Evolutionary conservation across 2,888 invertebrate species (phyloP), one percentile per base, ranked within the genome.

Genomic region (Nomada hirtipes): DNA sequence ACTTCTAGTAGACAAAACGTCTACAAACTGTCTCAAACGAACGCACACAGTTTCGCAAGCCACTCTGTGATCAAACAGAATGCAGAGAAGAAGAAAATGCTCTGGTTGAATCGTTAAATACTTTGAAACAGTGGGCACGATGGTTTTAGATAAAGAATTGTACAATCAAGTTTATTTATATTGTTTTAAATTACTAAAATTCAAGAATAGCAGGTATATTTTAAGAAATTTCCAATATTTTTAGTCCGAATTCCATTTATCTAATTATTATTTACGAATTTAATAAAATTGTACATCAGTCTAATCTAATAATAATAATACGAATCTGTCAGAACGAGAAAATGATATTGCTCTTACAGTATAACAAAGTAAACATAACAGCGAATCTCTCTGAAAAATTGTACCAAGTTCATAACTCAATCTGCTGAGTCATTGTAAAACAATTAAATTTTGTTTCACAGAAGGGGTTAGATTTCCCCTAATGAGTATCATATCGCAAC

Each of bases 1-100:
- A 53, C 52, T 63, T 53, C 63, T 26, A 36, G 23, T 53, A 42
- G 63, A 61, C 63, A 4, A 36, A 71, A 71, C 23, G 71, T 63
- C 52, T 53, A 11, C 50, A 23, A 42, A 52, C 50, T 63, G 52
- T 72, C 52, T 53, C 59, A 63, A 18, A 36, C 60, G 7, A 53
- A 42, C 42, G 23, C 23, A 26, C 42, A 50, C 15, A 63, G 23
- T 63, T 53, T 42, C 63, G 42, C 42, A 4, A 64, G 42, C 15
- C 42, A 23, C 9, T 11, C 57, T 18, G 11, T 47, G 44, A 42
- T 4, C 11, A 11, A 50, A 15, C 10, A 18, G 64, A 3, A n/a
- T 11, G 42, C 9, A n/a, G 15, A 61, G 52, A 53, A n/a, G 52
- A 20, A 20, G 42, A n/a, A 57, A 57, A 15, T 15, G 26, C 20